Conservation (phyloP, 2,797 vertebrate species). For the Spheniscus humboldti region DNA sequence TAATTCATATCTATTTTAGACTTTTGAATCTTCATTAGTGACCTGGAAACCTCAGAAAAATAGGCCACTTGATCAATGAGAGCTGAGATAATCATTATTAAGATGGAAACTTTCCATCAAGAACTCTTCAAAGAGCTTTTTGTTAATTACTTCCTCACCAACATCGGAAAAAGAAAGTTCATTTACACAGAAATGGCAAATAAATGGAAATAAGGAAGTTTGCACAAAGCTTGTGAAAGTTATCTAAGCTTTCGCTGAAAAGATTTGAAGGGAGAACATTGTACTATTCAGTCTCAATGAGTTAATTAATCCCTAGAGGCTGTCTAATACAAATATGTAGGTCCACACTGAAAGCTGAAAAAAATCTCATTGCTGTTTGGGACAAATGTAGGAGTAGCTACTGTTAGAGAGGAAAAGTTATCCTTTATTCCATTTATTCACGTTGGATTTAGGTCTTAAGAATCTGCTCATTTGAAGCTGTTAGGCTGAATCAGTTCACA, state of each 20-base stretch:
- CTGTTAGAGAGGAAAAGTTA: background rate
- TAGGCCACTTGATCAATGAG: background rate
- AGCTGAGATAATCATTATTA: background rate
- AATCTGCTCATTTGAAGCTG: background rate
- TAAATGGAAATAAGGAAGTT: background rate
- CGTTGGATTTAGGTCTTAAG: background rate
- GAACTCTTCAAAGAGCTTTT: background rate
- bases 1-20: background rate
- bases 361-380: background rate
- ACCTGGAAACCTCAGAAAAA: background rate
- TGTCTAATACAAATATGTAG: background rate
- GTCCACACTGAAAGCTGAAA: background rate
- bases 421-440: background rate
- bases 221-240: background rate
- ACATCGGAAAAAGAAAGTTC: background rate
- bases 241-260: background rate
- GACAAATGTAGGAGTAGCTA: background rate
- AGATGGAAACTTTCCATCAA: background rate
- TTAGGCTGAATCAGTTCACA: background rate
- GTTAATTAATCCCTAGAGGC: background rate
- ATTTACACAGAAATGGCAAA: background rate
- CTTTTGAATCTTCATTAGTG: background rate
- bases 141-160: background rate
- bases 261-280: background rate
- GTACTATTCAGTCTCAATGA: background rate